Base-by-base conservation (phyloP, 2,113 vertebrate species). In the Ornithorhynchus anatinus region DNA sequence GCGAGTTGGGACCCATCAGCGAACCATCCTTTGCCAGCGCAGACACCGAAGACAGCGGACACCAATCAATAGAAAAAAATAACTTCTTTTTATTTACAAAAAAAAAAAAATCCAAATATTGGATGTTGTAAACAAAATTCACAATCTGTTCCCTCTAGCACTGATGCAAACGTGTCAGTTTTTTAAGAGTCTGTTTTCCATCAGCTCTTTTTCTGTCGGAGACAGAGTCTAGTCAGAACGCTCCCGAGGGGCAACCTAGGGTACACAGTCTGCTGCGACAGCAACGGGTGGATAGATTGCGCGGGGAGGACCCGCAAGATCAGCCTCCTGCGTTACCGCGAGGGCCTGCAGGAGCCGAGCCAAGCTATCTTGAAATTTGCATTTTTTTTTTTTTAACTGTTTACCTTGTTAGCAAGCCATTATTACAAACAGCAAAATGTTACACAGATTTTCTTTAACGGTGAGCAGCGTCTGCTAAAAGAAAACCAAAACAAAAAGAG, bases 101-200 rank as follows among this genome's bases (percentile, higher is more conserved):
- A 92, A 84, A 78, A 32, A 77, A 61, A 90, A 91, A 93, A 93
- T 95, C 94, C 94, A 95, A 95, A 95, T 95, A 95, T 95, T 94
- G 94, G 94, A 95, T 92, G 91, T 85, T 93, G 93, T 95, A 95
- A 95, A 95, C 94, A 95, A 94, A 93, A 92, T 94, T 94, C 91
- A 95, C 94, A 94, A 95, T 94, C 92, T 92, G 90, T 92, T 94
- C 90, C 91, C 89, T 92, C 90, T 85, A 89, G 83, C 71, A 75
- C 72, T 85, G 81, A 89, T 88, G 72, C 79, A 80, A 84, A 88
- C 54, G 73, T 71, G 80, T 83, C 84, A 82, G 72, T 71, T 85
- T 76, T 80, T 78, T 72, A 72, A 72, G 72, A 90, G 84, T 89
- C 82, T 88, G 82, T 84, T 91, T 89, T 87, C 89, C 76, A 86